Base-by-base conservation (phyloP, 2,888 invertebrate species). In the Lycaena phlaeas region DNA sequence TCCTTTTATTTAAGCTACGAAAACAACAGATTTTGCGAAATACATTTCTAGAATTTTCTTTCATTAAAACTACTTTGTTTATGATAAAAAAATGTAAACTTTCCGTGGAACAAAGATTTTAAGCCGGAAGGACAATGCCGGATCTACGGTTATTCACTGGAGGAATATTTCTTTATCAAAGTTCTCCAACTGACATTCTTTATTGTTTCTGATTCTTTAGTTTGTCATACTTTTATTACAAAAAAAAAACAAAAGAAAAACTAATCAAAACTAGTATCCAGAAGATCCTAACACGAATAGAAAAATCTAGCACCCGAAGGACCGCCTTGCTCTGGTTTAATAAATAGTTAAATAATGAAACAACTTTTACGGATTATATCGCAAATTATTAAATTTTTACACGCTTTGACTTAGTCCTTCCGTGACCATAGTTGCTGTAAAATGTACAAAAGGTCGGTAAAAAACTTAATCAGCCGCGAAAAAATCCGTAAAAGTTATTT, bases 221-320 rank as follows among this genome's bases (percentile, higher is more conserved):
- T 2, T 22, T 22, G 22, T 34, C 34, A 34, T 34, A 34, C 18
- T 34, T 34, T 34, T 22, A 18, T 11, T 34, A 18, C 12, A 4
- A 17, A 34, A n/a, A n/a, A n/a, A n/a, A 22, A 9, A 34, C 34
- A 34, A 34, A 34, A 34, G 22, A 22, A 22, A 22, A 22, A 22
- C 6, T 2, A 22, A 34, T 34, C 34, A 22, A 34, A 18, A 34
- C 34, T 34, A 34, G 17, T 18, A 11, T 34, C 9, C 18, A 18
- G 34, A 34, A 30, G 30, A 30, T 15, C 14, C 15, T 14, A 15
- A 14, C 30, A 14, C 30, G 30, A 30, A 15, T 15, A 30, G 14
- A 30, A 30, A 30, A 30, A 30, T n/a, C 14, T 15, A 15, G 15
- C 30, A 30, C 30, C 30, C 30, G 2, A 9, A 30, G 30, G 30